These are phyloP conservation scores for Theristicus caerulescens DNA, from an alignment of 2,113 vertebrate species.

Conservation along the genomic window DNA sequence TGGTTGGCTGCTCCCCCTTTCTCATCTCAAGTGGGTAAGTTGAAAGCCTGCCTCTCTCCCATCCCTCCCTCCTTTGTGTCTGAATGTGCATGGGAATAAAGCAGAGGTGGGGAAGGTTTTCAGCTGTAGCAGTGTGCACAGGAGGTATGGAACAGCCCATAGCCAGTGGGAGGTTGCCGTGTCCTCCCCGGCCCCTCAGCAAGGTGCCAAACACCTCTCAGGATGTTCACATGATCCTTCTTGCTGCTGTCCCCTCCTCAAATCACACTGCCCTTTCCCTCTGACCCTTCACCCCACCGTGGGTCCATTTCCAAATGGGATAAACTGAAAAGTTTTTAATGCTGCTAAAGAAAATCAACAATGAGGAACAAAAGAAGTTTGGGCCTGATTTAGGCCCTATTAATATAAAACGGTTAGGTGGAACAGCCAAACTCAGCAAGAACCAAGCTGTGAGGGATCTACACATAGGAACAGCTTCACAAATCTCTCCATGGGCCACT, in stretches of 20 bases:
- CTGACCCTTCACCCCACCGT: not conserved
- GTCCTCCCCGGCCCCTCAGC: not conserved
- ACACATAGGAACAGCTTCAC: not conserved
- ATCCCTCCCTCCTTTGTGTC: not conserved
- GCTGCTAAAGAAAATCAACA: not conserved
- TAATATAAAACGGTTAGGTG: not conserved
- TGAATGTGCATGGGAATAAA: not conserved
- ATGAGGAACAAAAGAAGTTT: not conserved
- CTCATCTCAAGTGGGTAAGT: not conserved
- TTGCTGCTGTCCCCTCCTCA: not conserved
- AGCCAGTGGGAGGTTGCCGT: not conserved
- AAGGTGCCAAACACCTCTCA: not conserved
- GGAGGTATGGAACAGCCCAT: not conserved
- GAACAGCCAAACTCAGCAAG: slow-evolving; percentile 2
- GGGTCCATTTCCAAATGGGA: not conserved
- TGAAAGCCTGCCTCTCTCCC: not conserved
- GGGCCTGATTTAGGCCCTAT: not conserved
- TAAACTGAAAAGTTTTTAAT: not conserved
- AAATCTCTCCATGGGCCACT: slow-evolving; percentile 8
- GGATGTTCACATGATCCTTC: not conserved
- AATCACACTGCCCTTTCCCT: not conserved
- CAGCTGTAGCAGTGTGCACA: not conserved
- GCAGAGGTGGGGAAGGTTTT: not conserved
- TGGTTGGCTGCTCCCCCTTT: not conserved
- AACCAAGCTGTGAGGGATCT: not conserved